A percentile compares a stretch with the other conserved stretches of the same genome.
Conservation (phyloP, 2,888 invertebrate species). For the Andrena praecox region DNA sequence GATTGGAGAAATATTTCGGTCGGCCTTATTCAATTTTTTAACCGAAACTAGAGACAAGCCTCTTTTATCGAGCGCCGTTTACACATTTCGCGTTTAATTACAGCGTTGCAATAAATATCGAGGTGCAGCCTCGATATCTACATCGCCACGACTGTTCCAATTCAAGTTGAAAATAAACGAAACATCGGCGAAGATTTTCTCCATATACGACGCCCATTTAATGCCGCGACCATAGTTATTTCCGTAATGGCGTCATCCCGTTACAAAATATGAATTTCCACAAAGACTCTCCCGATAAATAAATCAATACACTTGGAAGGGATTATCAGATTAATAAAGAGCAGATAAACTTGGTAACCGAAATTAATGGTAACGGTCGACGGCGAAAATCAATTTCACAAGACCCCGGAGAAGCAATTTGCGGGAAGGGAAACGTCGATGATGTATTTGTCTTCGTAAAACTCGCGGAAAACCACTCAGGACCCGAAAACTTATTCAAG, state of each 20-base stretch:
- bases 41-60: neutral
- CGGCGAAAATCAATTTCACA: conserved; percentile 13
- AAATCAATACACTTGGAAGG: neutral
- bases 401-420: conserved; percentile 2
- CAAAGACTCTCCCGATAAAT: conserved; percentile 20
- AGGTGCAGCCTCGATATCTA: neutral
- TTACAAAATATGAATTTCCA: conserved; percentile 61
- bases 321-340: conserved; percentile 1
- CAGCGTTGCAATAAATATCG: neutral
- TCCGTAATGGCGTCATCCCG: conserved; percentile 68
- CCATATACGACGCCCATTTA: conserved; percentile 63
- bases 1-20: conserved; percentile 3
- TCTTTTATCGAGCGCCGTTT: neutral
- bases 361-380: neutral
- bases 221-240: conserved; percentile 61
- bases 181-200: conserved; percentile 46
- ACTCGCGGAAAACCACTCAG: neutral
- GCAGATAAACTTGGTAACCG: neutral
- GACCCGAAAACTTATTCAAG: too few species aligned
- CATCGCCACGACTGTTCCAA: neutral
- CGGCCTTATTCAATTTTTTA: conserved; percentile 15
- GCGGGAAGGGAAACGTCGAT: neutral
- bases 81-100: neutral
- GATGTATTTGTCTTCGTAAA: neutral
- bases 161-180: conserved; percentile 26